A percentile compares a stretch with the other conserved stretches of the same genome.
phyloP scores from a whole-genome alignment of 2,113 vertebrate species.

The Pomatorhinus ruficollis region DNA sequence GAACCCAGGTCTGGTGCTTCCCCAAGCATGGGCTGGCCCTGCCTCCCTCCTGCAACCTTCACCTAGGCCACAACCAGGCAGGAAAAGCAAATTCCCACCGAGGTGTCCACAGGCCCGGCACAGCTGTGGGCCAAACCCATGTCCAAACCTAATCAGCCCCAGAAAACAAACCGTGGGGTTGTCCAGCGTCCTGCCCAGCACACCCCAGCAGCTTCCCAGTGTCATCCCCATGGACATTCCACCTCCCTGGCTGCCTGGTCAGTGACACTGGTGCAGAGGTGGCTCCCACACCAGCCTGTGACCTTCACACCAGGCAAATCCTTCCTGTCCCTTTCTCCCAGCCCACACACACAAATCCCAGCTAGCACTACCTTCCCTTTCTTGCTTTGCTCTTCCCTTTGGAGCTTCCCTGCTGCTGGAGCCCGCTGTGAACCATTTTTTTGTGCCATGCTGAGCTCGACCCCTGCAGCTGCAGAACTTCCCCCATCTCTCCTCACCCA shows the following conservation, averaged over 20 bases:
- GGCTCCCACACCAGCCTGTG: neutral
- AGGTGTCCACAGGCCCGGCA: fast-evolving
- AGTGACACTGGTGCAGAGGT: neutral
- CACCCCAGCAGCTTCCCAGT: neutral
- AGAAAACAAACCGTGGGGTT: fast-evolving
- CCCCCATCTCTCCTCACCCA: neutral
- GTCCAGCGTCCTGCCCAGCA: neutral
- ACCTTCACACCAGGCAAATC: neutral
- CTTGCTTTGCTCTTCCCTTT: neutral
- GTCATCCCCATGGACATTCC: neutral
- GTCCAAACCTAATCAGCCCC: neutral
- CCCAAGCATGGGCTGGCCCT: neutral
- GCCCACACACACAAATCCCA: neutral
- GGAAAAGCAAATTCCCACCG: neutral
- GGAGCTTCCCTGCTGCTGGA: neutral
- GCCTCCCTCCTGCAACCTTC: neutral
- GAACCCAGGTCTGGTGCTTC: neutral
- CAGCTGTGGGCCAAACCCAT: neutral
- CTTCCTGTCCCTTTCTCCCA: neutral
- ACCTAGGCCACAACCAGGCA: neutral
- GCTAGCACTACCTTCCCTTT: neutral
- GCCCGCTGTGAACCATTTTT: neutral
- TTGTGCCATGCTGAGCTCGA: neutral
- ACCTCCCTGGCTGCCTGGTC: neutral
- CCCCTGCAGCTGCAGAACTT: neutral